These are phyloP conservation scores for Chondrilla cf. caribensis DNA, from an alignment of 37 sponge, comb jelly and placozoan genomes.

Conservation along the genomic window DNA sequence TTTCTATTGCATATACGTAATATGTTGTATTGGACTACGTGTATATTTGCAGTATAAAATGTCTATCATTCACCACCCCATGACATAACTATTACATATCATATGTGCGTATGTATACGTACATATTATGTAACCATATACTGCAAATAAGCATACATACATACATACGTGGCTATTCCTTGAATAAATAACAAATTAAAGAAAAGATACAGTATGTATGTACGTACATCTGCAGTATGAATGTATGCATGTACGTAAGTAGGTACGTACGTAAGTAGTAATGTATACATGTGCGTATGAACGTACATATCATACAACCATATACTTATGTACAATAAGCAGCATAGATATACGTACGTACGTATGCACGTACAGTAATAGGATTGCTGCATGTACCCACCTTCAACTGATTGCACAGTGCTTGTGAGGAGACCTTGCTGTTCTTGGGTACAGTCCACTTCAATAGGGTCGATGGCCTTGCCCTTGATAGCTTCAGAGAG, in stretches of 20 bases:
- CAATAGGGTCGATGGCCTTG: constrained; percentile 69
- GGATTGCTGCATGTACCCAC: constrained; percentile 23
- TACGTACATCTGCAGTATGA: neutral
- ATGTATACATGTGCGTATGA: neutral
- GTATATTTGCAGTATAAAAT: too few relatives aligned
- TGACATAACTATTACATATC: too few relatives aligned
- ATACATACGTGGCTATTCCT: too few relatives aligned
- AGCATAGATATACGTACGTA: neutral
- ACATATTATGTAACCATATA: too few relatives aligned
- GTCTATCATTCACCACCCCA: too few relatives aligned
- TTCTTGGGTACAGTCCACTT: constrained; percentile 37
- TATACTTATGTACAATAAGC: neutral
- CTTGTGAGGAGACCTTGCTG: constrained; percentile 19
- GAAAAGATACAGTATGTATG: too few relatives aligned
- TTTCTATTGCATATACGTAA: too few relatives aligned
- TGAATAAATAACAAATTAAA: too few relatives aligned
- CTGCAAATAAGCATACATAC: too few relatives aligned
- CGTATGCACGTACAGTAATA: neutral
- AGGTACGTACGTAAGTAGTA: neutral
- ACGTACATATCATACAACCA: neutral
- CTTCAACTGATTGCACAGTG: constrained; percentile 40
- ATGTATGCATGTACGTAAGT: neutral
- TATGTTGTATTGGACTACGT: too few relatives aligned
- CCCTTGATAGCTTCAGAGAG: constrained; percentile 72
- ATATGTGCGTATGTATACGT: too few relatives aligned